Conservation (phyloP, 2,797 vertebrate species). For the Parauchenoglanis ngamensis region DNA sequence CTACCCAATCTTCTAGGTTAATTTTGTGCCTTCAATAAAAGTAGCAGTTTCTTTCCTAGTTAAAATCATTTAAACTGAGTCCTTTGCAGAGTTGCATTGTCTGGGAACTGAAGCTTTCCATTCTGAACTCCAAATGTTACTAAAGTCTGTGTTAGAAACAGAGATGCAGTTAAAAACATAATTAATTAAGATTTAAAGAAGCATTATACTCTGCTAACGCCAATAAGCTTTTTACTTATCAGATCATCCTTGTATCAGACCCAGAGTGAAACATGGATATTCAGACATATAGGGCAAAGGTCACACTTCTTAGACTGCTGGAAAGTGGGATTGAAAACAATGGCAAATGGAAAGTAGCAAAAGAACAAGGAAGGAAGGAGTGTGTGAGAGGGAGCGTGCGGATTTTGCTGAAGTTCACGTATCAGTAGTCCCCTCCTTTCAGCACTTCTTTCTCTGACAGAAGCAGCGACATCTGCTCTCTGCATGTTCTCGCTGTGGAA, state of each 20-base stretch:
- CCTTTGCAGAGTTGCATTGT: background rate
- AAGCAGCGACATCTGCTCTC: conserved; percentile 71
- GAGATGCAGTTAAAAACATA: background rate
- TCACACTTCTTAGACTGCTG: background rate
- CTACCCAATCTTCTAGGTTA: background rate
- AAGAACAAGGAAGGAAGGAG: background rate
- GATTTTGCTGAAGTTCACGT: background rate
- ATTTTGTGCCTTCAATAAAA: background rate
- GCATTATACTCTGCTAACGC: too few relatives aligned
- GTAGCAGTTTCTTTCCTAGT: background rate
- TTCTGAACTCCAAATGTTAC: background rate
- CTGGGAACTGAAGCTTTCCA: conserved; percentile 11
- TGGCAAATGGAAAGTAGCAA: background rate
- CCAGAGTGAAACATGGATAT: background rate
- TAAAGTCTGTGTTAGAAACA: conserved; percentile 28
- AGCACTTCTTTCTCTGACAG: conserved; percentile 53
- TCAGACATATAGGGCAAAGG: background rate
- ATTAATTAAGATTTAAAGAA: background rate
- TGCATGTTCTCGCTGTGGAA: conserved; percentile 64
- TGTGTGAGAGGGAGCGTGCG: background rate
- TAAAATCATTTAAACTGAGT: background rate
- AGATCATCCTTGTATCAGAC: background rate
- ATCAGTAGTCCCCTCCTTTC: background rate
- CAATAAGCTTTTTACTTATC: background rate
- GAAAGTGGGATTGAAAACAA: background rate